phyloP scores from a whole-genome alignment of 2,113 vertebrate species.

The Myiopsitta monachus region DNA sequence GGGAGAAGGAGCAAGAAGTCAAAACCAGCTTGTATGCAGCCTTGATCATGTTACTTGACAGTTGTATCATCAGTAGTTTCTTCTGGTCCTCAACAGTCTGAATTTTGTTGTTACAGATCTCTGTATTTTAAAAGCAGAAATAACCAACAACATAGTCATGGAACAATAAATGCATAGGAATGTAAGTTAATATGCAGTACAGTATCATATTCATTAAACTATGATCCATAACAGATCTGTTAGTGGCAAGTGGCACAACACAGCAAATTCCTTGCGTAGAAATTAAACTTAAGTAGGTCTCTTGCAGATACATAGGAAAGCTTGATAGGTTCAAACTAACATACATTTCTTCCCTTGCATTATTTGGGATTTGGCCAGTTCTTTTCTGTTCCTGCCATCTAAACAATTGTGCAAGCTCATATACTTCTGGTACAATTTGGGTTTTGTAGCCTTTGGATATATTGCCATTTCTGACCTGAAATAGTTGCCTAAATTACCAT shows the following conservation, averaged over 20 bases:
- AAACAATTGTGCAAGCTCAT: not conserved
- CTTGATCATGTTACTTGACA: not conserved
- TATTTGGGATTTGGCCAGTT: not conserved
- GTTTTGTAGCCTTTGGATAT: not conserved
- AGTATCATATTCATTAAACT: not conserved
- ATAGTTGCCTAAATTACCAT: not conserved
- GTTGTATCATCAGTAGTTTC: not conserved
- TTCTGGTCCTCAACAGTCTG: not conserved
- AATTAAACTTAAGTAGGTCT: not conserved
- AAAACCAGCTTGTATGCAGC: not conserved
- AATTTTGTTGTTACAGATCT: not conserved
- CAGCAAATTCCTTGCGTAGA: not conserved
- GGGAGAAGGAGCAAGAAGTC: not conserved
- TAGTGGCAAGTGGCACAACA: not conserved
- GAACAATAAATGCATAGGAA: not conserved
- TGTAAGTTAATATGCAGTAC: not conserved
- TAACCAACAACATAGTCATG: not conserved
- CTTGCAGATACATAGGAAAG: not conserved
- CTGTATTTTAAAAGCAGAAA: not conserved
- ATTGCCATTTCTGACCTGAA: not conserved
- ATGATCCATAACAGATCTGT: fast-evolving
- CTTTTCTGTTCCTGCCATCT: not conserved
- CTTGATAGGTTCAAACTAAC: not conserved
- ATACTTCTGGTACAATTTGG: not conserved
- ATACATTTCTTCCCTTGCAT: not conserved